Evolutionary conservation across 1,140 invertebrate genomes (phyloP).

Genomic region (Caerostris darwini): DNA sequence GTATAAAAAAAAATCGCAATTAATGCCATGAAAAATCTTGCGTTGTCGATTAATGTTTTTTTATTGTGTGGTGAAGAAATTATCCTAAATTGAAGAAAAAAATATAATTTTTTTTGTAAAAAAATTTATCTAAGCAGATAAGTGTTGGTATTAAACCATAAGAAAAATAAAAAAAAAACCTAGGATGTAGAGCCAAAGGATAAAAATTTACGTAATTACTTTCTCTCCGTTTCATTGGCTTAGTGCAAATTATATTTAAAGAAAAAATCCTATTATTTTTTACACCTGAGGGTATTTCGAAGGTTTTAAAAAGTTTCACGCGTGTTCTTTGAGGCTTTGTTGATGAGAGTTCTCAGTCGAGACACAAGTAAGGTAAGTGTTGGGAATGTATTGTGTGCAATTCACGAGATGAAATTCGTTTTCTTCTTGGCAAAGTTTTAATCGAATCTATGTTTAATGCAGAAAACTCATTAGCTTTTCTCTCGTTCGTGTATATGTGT

Average conservation of each 20-base stretch:
- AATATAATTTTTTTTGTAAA: not conserved
- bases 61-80: not conserved
- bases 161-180: not conserved
- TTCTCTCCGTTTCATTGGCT: not conserved
- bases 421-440: not conserved
- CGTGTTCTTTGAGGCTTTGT: not conserved
- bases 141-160: not conserved
- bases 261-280: not conserved
- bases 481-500: not conserved
- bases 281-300: not conserved
- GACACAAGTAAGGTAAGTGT: not conserved
- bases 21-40: conserved; percentile 5
- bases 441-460: not conserved
- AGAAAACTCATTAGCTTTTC: not conserved
- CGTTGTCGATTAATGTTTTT: not conserved
- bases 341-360: not conserved
- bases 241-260: conserved; percentile 48
- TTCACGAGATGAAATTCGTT: not conserved
- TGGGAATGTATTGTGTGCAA: not conserved
- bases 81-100: not conserved
- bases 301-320: not conserved
- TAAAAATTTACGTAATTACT: conserved; percentile 60
- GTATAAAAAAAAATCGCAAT: not conserved
- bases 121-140: not conserved
- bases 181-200: not conserved